These are phyloP conservation scores for Xestoiulus laeticollis DNA, from an alignment of 2,888 invertebrate species.

Conservation along the genomic window DNA sequence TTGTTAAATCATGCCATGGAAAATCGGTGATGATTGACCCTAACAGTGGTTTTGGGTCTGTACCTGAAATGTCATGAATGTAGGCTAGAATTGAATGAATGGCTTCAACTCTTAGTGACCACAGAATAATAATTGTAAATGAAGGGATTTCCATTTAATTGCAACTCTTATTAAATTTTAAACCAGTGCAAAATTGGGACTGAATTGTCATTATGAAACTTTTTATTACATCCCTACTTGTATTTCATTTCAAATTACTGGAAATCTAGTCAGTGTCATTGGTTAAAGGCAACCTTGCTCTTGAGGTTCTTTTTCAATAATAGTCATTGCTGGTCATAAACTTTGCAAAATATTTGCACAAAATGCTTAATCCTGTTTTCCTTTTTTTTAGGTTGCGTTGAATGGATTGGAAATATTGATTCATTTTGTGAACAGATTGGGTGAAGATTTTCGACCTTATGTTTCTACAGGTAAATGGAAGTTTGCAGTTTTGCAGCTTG, in stretches of 20 bases:
- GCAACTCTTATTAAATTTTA: neutral
- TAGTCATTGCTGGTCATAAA: no score
- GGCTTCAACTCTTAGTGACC: neutral
- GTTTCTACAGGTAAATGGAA: conserved; percentile 73
- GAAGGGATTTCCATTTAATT: neutral
- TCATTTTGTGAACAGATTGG: conserved; percentile 85
- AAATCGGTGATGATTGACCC: neutral
- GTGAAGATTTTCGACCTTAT: conserved; percentile 85
- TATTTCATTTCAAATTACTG: no score
- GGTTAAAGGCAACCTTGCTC: neutral
- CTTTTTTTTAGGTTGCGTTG: conserved; percentile 79
- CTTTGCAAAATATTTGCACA: neutral
- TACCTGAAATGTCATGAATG: neutral
- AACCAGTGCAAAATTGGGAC: no score
- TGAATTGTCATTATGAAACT: no score
- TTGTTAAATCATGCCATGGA: neutral
- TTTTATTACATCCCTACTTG: no score
- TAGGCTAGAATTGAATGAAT: no score
- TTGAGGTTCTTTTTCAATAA: neutral
- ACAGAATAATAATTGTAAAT: neutral
- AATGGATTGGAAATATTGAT: conserved; percentile 89
- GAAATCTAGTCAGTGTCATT: no score
- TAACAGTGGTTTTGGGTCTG: neutral
- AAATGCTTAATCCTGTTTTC: neutral
- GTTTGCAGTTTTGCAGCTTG: neutral